phyloP scores from a whole-genome alignment of 2,113 vertebrate genomes.

The Proterorhinus semilunaris region DNA sequence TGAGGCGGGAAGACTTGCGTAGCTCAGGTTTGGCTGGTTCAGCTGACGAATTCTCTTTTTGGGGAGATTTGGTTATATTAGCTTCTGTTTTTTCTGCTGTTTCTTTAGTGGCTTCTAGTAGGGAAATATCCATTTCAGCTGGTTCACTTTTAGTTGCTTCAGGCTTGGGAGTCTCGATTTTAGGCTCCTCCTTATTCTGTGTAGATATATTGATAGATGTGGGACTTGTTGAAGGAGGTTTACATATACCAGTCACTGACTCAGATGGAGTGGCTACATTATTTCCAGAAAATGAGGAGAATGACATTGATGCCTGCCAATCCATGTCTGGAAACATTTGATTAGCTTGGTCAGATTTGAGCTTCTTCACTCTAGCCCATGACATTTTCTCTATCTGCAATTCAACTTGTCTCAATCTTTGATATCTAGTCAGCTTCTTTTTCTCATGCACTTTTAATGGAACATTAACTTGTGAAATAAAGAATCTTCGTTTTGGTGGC shows the following conservation, averaged over 20 bases:
- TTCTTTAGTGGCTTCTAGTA: conserved; percentile 20
- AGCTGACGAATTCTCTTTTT: conserved; percentile 34
- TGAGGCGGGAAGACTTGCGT: conserved; percentile 54
- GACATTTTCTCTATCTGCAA: conserved; percentile 82
- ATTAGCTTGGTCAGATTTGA: conserved; percentile 77
- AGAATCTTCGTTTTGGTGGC: conserved; percentile 87
- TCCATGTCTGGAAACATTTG: conserved; percentile 65
- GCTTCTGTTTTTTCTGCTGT: conserved; percentile 21
- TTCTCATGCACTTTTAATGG: conserved; percentile 88
- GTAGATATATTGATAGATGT: conserved; percentile 28
- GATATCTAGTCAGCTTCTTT: conserved; percentile 78
- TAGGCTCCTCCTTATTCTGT: conserved; percentile 24
- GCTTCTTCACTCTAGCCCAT: conserved; percentile 94
- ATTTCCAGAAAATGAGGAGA: conserved; percentile 28
- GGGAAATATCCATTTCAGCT: conserved; percentile 18
- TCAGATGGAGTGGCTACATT: conserved; percentile 18
- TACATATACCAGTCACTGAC: conserved; percentile 32
- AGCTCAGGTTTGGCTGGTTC: conserved; percentile 33
- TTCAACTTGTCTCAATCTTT: conserved; percentile 77
- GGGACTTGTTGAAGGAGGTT: conserved; percentile 33
- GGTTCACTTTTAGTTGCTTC: conserved; percentile 28
- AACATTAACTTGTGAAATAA: conserved; percentile 87
- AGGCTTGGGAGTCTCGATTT: conserved; percentile 12
- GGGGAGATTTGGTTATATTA: conserved; percentile 18
- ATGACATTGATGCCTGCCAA: conserved; percentile 40